These are phyloP conservation scores for Sitodiplosis mosellana DNA, from an alignment of 1,140 invertebrate genomes.

Conservation along the genomic window DNA sequence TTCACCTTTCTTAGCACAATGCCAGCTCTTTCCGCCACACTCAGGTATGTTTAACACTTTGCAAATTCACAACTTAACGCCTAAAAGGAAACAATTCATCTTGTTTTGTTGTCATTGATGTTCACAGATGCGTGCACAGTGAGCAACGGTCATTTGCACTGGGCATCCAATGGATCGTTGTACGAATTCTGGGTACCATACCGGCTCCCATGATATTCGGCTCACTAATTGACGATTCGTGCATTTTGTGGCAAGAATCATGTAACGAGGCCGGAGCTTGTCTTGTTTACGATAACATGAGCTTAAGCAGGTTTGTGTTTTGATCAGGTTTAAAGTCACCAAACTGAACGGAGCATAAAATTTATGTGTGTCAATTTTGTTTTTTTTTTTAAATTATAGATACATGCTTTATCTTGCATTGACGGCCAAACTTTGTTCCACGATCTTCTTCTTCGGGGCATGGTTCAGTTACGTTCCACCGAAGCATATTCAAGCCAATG, in stretches of 20 bases:
- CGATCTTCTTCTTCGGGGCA: slow-evolving; percentile 45
- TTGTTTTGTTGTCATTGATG: slow-evolving; percentile 1
- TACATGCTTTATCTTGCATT: slow-evolving; percentile 45
- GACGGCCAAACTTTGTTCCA: slow-evolving; percentile 39
- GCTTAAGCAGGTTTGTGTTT: slow-evolving; percentile 41
- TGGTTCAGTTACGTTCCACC: slow-evolving; percentile 51
- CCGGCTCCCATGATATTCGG: slow-evolving; percentile 74
- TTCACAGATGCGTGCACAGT: slow-evolving; percentile 51
- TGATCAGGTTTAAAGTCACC: background rate
- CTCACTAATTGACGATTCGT: slow-evolving; percentile 62
- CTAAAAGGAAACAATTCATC: too few relatives aligned
- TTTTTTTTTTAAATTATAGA: slow-evolving; percentile 26
- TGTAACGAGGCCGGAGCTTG: slow-evolving; percentile 43
- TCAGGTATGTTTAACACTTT: too few relatives aligned
- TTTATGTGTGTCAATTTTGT: background rate
- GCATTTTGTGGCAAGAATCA: slow-evolving; percentile 53
- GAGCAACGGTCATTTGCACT: slow-evolving; percentile 70
- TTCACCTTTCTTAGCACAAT: slow-evolving; percentile 60
- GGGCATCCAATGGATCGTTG: slow-evolving; percentile 73
- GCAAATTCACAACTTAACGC: too few relatives aligned
- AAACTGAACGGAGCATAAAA: background rate
- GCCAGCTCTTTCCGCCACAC: slow-evolving; percentile 54
- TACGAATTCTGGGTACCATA: slow-evolving; percentile 62
- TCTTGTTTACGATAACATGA: slow-evolving; percentile 45
- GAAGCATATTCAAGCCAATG: background rate